Evolutionary conservation across 2,888 invertebrate species (phyloP).

Genomic region (Nyleta sp.): DNA sequence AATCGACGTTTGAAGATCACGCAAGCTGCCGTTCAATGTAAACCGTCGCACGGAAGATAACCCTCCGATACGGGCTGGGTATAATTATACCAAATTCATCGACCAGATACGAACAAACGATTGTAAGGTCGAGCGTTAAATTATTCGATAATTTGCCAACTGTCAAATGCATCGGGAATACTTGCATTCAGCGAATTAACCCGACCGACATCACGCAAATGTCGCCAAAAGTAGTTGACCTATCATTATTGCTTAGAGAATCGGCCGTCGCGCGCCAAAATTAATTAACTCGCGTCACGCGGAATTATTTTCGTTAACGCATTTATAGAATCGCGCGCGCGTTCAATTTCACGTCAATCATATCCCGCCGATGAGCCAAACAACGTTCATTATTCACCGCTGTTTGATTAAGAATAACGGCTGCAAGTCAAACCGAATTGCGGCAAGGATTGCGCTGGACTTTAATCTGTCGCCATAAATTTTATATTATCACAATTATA

Average conservation of each 20-base stretch:
- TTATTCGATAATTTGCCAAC: conserved; percentile 56
- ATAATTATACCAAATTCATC: conserved; percentile 56
- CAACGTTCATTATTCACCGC: conserved; percentile 28
- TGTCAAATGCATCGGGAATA: conserved; percentile 51
- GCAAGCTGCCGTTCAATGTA: conserved; percentile 48
- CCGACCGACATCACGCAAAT: conserved; percentile 30
- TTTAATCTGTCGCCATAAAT: conserved; percentile 53
- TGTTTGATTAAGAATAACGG: conserved; percentile 38
- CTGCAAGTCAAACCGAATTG: conserved; percentile 19
- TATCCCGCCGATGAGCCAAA: not conserved
- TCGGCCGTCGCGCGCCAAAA: conserved; percentile 11
- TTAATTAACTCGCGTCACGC: conserved; percentile 42
- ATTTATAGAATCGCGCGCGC: not conserved
- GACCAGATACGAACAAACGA: conserved; percentile 44
- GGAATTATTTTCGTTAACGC: conserved; percentile 1
- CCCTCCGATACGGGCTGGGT: conserved; percentile 42
- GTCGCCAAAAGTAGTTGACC: conserved; percentile 48
- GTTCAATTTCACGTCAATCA: conserved; percentile 29
- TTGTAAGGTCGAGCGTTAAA: conserved; percentile 44
- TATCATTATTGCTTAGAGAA: conserved; percentile 26
- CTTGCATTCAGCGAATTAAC: conserved; percentile 43
- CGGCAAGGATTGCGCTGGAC: conserved; percentile 35
- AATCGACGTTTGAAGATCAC: conserved; percentile 57
- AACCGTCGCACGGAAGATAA: conserved; percentile 46
- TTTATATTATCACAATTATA: conserved; percentile 60